These are phyloP conservation scores for Sinocyclocheilus anophthalmus DNA, from an alignment of 2,113 vertebrate species.

Conservation along the genomic window DNA sequence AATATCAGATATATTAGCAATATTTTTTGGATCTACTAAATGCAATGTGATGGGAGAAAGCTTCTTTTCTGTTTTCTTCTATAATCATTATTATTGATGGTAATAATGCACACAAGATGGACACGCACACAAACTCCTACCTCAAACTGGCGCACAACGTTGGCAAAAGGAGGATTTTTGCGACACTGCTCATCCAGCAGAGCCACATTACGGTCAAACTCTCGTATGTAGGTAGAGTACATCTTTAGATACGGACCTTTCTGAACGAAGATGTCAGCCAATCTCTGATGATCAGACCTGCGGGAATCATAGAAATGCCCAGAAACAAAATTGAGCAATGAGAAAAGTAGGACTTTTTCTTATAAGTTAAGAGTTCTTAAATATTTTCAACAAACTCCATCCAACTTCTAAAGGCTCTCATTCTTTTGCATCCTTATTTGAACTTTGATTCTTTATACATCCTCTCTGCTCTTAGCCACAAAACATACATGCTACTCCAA, in stretches of 20 bases:
- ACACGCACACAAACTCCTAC: constrained; percentile 67
- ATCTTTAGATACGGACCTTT: constrained; percentile 98
- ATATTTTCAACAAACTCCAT: neutral
- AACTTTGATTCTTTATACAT: too few relatives aligned
- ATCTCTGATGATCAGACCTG: constrained; percentile 92
- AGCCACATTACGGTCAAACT: constrained; percentile 95
- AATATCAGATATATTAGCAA: too few relatives aligned
- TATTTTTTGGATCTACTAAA: neutral
- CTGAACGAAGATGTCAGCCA: constrained; percentile 97
- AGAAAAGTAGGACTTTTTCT: too few relatives aligned
- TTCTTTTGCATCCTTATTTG: too few relatives aligned
- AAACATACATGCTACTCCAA: neutral
- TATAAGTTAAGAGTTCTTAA: too few relatives aligned
- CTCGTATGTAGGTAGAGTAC: constrained; percentile 98
- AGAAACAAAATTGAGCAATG: neutral
- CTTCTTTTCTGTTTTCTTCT: neutral
- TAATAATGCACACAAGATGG: neutral
- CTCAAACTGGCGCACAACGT: constrained; percentile 92
- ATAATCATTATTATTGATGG: too few relatives aligned
- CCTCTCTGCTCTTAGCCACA: too few relatives aligned
- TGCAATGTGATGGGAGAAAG: neutral
- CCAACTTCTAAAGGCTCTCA: neutral
- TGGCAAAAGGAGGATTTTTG: constrained; percentile 87
- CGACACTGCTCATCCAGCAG: constrained; percentile 94
- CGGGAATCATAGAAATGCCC: neutral